phyloP scores from a whole-genome alignment of 2,113 vertebrate species.

The Pseudorasbora parva region DNA sequence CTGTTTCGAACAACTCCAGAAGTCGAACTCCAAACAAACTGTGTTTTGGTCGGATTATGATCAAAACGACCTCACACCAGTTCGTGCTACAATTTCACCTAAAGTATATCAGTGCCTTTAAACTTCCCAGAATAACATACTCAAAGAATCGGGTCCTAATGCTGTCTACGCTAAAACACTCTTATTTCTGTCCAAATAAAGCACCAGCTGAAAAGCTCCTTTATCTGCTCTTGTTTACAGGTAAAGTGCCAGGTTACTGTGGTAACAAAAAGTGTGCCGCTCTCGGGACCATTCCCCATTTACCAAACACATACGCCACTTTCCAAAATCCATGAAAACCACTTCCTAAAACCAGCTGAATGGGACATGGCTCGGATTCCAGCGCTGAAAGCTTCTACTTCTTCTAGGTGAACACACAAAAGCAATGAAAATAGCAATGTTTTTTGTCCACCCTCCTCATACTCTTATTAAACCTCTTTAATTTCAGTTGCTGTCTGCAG shows the following conservation, averaged over 20 bases:
- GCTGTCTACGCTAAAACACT: slow-evolving; percentile 64
- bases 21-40: no score
- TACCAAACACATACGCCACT: no score
- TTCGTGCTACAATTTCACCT: no score
- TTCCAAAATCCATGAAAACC: slow-evolving; percentile 63
- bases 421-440: slow-evolving; percentile 52
- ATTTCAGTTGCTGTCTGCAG: not conserved
- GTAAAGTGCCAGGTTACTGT: slow-evolving; percentile 71
- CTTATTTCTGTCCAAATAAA: slow-evolving; percentile 68
- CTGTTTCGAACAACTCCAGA: no score
- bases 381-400: slow-evolving; percentile 60
- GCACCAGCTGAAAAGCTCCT: slow-evolving; percentile 72
- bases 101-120: no score
- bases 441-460: not conserved
- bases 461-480: slow-evolving; percentile 8
- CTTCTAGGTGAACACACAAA: slow-evolving; percentile 62
- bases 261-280: slow-evolving; percentile 67
- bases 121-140: no score
- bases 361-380: slow-evolving; percentile 68
- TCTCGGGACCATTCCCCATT: slow-evolving; percentile 65
- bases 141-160: not conserved
- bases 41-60: no score
- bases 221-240: slow-evolving; percentile 67
- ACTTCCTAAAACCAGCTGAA: slow-evolving; percentile 64
- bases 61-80: no score